Percentiles rank a stretch among this genome's conserved stretches.
These are phyloP conservation scores for Ophthalmotilapia sp. DNA, from an alignment of 2,113 vertebrate species.

Conservation along the genomic window DNA sequence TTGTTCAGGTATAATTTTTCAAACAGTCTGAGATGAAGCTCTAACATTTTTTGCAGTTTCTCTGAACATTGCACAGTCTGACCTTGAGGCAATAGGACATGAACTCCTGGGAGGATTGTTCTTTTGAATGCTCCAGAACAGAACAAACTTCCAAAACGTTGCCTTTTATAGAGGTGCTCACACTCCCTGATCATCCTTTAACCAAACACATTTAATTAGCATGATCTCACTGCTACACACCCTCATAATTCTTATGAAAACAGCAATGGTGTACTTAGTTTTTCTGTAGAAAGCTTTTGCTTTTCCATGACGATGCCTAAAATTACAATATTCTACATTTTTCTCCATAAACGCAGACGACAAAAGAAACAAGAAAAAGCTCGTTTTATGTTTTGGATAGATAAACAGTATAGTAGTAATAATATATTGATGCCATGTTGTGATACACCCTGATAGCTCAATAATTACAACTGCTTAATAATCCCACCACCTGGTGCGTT, in stretches of 20 bases:
- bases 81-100: not conserved
- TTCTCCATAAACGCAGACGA: not conserved
- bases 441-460: not conserved
- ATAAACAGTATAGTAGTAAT: not conserved
- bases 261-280: not conserved
- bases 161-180: not conserved
- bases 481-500: not conserved
- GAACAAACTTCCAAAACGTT: not conserved
- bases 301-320: not conserved
- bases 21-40: not conserved
- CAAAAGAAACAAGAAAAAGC: not conserved
- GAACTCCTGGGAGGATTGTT: not conserved
- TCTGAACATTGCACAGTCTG: not conserved
- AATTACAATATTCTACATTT: not conserved
- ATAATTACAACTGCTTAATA: not conserved
- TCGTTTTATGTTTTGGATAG: not conserved
- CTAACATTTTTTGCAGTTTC: not conserved
- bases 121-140: not conserved
- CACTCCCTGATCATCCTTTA: not conserved
- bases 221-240: not conserved
- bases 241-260: not conserved
- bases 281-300: not conserved
- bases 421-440: not conserved
- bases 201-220: not conserved
- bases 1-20: not conserved